phyloP scores from a whole-genome alignment of 2,797 vertebrate species.

The Gambusia yucatana region DNA sequence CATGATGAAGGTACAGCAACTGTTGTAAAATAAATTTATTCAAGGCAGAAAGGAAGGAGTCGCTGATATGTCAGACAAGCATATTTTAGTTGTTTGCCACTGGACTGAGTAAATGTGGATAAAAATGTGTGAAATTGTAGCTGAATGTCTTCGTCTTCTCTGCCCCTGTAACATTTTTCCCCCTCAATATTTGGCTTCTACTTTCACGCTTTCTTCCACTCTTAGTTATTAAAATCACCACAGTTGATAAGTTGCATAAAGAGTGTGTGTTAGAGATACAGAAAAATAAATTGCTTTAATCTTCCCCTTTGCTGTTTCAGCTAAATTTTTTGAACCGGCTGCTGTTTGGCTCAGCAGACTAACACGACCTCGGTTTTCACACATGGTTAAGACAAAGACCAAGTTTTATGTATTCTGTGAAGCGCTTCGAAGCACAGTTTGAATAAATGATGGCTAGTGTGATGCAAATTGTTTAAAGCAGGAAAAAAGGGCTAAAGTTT shows the following conservation, averaged over 20 bases:
- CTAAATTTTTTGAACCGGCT: background rate
- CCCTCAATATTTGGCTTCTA: background rate
- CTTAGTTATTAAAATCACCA: background rate
- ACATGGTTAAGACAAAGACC: background rate
- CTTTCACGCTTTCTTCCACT: background rate
- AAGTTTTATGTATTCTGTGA: background rate
- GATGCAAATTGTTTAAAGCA: background rate
- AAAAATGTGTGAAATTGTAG: background rate
- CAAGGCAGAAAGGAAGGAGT: background rate
- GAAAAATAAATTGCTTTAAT: conserved; percentile 32
- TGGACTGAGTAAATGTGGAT: background rate
- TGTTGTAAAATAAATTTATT: background rate
- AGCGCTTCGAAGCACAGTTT: background rate
- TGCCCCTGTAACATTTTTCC: background rate
- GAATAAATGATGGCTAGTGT: background rate
- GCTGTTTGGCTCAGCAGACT: background rate
- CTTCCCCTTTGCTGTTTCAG: conserved; percentile 20
- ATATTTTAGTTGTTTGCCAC: background rate
- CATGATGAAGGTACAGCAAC: background rate
- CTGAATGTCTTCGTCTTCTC: background rate
- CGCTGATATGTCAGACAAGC: background rate
- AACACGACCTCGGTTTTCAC: background rate
- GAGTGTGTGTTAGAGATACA: conserved; percentile 5
- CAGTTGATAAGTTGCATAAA: background rate
- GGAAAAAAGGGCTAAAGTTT: background rate